Conservation (phyloP, 2,888 invertebrate genomes). For the Sepiola atlantica region DNA sequence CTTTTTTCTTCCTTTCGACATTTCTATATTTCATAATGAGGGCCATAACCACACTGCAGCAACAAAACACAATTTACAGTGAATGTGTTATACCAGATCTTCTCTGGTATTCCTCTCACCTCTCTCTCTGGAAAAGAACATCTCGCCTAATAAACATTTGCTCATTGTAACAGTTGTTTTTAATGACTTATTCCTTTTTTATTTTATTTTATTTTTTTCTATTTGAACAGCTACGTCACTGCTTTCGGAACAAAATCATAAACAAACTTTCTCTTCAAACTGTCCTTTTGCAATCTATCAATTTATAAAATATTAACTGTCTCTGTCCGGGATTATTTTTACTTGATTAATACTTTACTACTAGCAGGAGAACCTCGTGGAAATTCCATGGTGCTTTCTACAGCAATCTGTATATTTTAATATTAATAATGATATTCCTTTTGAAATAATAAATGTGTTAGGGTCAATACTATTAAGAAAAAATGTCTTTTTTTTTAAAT, state of each 20-base stretch:
- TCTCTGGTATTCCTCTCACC: background rate
- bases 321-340: too few species aligned
- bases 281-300: too few species aligned
- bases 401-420: too few species aligned
- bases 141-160: slow-evolving; percentile 32
- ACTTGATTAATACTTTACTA: too few species aligned
- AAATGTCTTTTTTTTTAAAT: too few species aligned
- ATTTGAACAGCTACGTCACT: background rate
- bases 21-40: background rate
- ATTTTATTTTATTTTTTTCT: slow-evolving; percentile 39
- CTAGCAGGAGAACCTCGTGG: too few species aligned
- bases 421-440: too few species aligned
- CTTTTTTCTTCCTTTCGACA: background rate
- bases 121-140: background rate
- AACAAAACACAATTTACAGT: background rate
- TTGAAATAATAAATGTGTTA: too few species aligned
- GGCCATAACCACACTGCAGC: slow-evolving; percentile 10
- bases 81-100: background rate
- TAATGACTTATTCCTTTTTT: background rate
- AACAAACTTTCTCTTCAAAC: background rate
- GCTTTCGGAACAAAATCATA: background rate
- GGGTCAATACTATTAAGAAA: too few species aligned
- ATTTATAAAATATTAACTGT: too few species aligned
- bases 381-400: too few species aligned
- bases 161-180: background rate